Evolutionary conservation across 2,113 vertebrate genomes (phyloP), one percentile per base, ranked within the genome.

Genomic region (Pelvicachromis taeniatus): DNA sequence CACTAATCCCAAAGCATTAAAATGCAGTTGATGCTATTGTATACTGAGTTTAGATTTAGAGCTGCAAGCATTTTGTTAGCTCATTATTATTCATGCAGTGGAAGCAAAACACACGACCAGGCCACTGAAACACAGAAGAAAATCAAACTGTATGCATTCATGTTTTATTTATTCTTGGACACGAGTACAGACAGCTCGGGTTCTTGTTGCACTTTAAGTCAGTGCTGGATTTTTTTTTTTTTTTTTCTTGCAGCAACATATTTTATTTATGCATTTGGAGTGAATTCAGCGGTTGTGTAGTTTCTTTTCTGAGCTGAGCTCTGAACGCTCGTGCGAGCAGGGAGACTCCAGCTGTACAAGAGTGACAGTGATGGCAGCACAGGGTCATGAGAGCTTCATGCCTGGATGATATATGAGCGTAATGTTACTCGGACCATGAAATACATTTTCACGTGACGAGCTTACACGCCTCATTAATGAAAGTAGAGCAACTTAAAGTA

Each of bases 261-360:
- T 86, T 91, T 92, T 87, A 90, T 92, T 90, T 33, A 92, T 87
- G 84, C 61, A 13, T 52, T 4, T 7, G 33, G 56, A 84, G 85
- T 61, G 73, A 84, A 38, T 61, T 61, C 7, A 55, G 78, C 40
- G 58, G 87, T 82, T 78, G 3, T 61, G 55, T 23, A 53, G 52
- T 38, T 83, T 52, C 26, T 53, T 58, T 48, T 26, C 65, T 73
- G 21, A 45, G 1, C 65, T 48, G 65, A 48, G 40, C 14, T 29
- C 21, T 16, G 40, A 10, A 48, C 8, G 6, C 21, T 48, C 65
- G 11, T 23, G 65, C 11, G 40, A 70, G 38, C 38, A 45, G 21
- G 21, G 2, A 70, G 40, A 48, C 40, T 42, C 21, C 29, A 73
- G 3, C 21, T 73, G 23, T 45, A 29, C 68, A 35, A 59, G 29